Evolutionary conservation across 1,140 invertebrate genomes (phyloP), one percentile per base, ranked within the genome.

Genomic region (Drosophila virilis): DNA sequence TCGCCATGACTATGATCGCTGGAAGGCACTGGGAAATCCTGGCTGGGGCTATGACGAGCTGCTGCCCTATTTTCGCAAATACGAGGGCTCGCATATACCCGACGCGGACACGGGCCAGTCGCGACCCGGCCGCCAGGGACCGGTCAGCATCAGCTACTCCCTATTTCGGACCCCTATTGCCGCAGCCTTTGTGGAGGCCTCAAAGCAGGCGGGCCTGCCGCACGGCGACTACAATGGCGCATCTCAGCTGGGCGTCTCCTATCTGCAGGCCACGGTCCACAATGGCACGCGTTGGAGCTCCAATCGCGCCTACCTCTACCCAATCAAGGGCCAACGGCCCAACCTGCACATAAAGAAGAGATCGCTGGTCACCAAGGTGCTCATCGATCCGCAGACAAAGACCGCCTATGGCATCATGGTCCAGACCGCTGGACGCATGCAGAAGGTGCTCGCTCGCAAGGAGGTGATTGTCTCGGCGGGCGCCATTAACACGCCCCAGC

Each of bases 21-120:
- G 97, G 97, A 94, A 94, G 22, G 80, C 83, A 1, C 91, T 96
- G 84, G 97, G 97, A 0, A 97, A 97, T 68, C 74, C 92, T 0
- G 96, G 95, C 0, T 98, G 97, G 98, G 94, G 95, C 4, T 98
- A 95, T 92, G 92, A 96, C 1, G 94, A 96, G 5, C 94, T 97
- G 0, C 80, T 97, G 4, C 96, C 96, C 0, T 97, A 97, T 85
- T 98, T 97, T 91, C 95, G 94, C 70, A 97, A 97, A 91, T 92
- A 95, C 5, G 96, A 97, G 92, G 94, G 94, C 48, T 95, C 94
- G 52, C 93, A 91, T 6, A 94, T 96, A 28, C 93, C 93, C 0
- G 90, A 93, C 33, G 91, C 93, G 4, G 92, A 94, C 38, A 81
- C 81, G 1, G 83, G 92, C 2, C 93, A 94, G 60, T 95, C 95